phyloP scores from a whole-genome alignment of 1,140 invertebrate genomes.

The Reticulitermes speratus region DNA sequence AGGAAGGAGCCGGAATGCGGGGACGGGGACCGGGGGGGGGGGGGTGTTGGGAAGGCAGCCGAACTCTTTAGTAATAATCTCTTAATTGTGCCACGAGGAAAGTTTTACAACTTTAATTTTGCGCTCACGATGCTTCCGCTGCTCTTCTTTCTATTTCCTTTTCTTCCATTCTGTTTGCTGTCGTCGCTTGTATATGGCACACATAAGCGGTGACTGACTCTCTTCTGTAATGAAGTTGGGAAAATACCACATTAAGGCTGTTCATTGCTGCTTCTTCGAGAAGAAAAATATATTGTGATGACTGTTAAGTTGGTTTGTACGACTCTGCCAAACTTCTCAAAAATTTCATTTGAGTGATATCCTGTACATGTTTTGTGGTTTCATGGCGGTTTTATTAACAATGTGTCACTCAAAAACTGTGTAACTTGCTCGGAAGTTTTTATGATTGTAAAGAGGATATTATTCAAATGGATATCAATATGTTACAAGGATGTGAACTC shows the following conservation, averaged over 20 bases:
- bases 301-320: background rate
- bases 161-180: slow-evolving; percentile 24
- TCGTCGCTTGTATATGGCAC: background rate
- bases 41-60: background rate
- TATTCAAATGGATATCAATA: too few species aligned
- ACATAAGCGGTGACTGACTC: background rate
- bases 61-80: slow-evolving; percentile 10
- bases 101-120: slow-evolving; percentile 15
- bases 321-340: background rate
- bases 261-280: background rate
- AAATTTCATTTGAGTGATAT: background rate
- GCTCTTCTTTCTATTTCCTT: slow-evolving; percentile 31
- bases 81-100: slow-evolving; percentile 10
- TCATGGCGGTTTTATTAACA: background rate
- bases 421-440: too few species aligned
- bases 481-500: too few species aligned
- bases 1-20: background rate
- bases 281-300: background rate
- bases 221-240: background rate
- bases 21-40: too few species aligned
- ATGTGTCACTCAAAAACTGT: too few species aligned
- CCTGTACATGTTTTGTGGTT: background rate
- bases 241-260: background rate
- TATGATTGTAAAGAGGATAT: too few species aligned
- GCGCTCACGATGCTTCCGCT: slow-evolving; percentile 32